phyloP scores from a whole-genome alignment of 2,113 vertebrate species.

The Jaculus jaculus region DNA sequence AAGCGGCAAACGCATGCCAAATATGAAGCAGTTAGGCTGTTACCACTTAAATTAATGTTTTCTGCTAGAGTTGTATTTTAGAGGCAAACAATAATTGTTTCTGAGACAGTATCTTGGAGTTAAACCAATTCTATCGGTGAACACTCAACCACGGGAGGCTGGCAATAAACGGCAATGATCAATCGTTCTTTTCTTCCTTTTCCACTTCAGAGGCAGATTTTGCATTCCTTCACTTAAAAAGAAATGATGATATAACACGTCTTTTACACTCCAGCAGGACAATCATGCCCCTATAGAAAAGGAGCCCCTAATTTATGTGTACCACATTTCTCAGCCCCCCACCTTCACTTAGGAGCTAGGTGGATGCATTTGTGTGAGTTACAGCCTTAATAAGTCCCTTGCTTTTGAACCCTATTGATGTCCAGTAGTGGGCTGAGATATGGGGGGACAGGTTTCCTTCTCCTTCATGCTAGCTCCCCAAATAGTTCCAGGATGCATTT shows the following conservation, averaged over 20 bases:
- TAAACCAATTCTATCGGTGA: conserved; percentile 71
- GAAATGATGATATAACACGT: background rate
- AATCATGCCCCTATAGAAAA: conserved; percentile 15
- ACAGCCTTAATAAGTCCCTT: conserved; percentile 52
- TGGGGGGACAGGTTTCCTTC: conserved; percentile 6
- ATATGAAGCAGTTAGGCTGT: conserved; percentile 54
- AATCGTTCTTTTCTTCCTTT: background rate
- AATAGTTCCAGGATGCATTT: conserved; percentile 63
- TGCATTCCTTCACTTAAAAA: background rate
- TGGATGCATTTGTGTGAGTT: conserved; percentile 48
- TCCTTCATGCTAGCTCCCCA: conserved; percentile 66
- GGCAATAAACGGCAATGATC: conserved; percentile 71
- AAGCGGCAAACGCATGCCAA: background rate
- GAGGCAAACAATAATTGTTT: conserved; percentile 73
- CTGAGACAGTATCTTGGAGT: conserved; percentile 71
- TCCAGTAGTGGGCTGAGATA: background rate
- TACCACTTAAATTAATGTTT: conserved; percentile 74
- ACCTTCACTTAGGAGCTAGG: background rate
- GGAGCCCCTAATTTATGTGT: background rate
- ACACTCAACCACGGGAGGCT: conserved; percentile 66
- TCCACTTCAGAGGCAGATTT: conserved; percentile 35
- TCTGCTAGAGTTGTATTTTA: conserved; percentile 71
- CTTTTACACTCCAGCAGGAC: background rate
- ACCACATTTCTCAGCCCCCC: background rate
- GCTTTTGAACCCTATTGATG: conserved; percentile 38